A percentile compares a stretch with the other conserved stretches of the same genome.
phyloP scores from a whole-genome alignment of 1,140 invertebrate genomes.

The Oreohelix idahoensis region DNA sequence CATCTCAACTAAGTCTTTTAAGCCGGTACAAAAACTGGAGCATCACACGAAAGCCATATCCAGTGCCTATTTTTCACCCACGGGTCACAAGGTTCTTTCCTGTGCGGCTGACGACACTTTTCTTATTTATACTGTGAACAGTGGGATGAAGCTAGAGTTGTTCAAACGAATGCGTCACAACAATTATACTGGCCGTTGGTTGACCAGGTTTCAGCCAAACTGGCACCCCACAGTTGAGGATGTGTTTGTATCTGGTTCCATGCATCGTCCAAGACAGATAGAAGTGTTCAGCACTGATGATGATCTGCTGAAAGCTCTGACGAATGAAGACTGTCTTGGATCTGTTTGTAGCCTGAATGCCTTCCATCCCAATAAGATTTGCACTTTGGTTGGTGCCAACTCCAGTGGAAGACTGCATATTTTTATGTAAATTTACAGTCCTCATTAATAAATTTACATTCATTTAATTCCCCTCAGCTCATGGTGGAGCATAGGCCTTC shows the following conservation, averaged over 20 bases:
- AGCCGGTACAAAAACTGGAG: conserved; percentile 7
- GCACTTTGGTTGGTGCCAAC: conserved; percentile 67
- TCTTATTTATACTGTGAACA: conserved; percentile 16
- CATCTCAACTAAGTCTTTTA: conserved; percentile 4
- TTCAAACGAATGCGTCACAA: conserved; percentile 65
- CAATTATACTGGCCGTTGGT: conserved; percentile 71
- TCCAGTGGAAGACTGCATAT: conserved; percentile 67
- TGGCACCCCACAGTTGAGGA: conserved; percentile 72
- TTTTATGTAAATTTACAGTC: conserved; percentile 62
- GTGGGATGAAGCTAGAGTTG: neutral
- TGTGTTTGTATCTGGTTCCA: conserved; percentile 70
- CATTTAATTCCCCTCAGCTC: no score
- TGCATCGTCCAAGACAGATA: conserved; percentile 67
- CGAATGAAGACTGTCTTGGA: conserved; percentile 56
- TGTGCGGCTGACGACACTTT: conserved; percentile 22
- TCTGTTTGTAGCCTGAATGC: conserved; percentile 64
- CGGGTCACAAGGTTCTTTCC: conserved; percentile 26
- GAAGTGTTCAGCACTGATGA: conserved; percentile 59
- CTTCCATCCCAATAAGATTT: conserved; percentile 58
- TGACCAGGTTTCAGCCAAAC: conserved; percentile 68
- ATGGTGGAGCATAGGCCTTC: no score
- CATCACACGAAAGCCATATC: conserved; percentile 24
- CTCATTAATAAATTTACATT: no score
- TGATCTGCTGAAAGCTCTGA: conserved; percentile 47
- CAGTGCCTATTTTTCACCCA: conserved; percentile 38